A percentile compares a stretch with the other conserved stretches of the same genome.
Evolutionary conservation across 1,140 invertebrate genomes (phyloP).

Genomic region (Maniola jurtina): DNA sequence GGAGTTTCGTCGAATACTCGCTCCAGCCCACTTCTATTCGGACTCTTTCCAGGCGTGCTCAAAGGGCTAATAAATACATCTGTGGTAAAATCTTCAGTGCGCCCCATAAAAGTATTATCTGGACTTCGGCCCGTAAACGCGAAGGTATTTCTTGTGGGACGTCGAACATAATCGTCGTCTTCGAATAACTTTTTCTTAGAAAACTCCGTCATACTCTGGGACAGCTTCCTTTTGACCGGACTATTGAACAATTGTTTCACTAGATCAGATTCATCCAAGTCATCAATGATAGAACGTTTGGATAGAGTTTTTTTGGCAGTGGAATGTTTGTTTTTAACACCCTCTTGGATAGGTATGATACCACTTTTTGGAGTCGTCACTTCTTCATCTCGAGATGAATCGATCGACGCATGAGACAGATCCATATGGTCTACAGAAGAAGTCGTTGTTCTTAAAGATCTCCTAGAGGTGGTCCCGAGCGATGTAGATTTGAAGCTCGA

Average conservation of each 20-base stretch:
- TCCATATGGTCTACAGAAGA: conserved; percentile 16
- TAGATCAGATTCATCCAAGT: conserved; percentile 66
- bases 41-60: conserved; percentile 43
- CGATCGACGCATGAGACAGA: background rate
- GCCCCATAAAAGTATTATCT: conserved; percentile 40
- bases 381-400: conserved; percentile 26
- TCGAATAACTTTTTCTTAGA: conserved; percentile 48
- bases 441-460: conserved; percentile 33
- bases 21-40: conserved; percentile 48
- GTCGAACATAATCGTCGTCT: conserved; percentile 37
- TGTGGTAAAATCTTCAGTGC: conserved; percentile 41
- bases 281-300: conserved; percentile 69
- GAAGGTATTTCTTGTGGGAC: conserved; percentile 40
- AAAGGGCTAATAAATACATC: conserved; percentile 60
- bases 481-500: conserved; percentile 42
- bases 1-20: conserved; percentile 52
- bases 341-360: conserved; percentile 57
- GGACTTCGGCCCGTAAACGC: conserved; percentile 37
- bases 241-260: conserved; percentile 72
- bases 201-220: conserved; percentile 71
- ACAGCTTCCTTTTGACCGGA: conserved; percentile 73
- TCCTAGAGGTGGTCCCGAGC: conserved; percentile 30
- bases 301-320: conserved; percentile 72
- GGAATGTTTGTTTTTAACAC: conserved; percentile 74
- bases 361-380: conserved; percentile 67